Conservation (phyloP, 2,888 invertebrate species). For the Acleris literana region DNA sequence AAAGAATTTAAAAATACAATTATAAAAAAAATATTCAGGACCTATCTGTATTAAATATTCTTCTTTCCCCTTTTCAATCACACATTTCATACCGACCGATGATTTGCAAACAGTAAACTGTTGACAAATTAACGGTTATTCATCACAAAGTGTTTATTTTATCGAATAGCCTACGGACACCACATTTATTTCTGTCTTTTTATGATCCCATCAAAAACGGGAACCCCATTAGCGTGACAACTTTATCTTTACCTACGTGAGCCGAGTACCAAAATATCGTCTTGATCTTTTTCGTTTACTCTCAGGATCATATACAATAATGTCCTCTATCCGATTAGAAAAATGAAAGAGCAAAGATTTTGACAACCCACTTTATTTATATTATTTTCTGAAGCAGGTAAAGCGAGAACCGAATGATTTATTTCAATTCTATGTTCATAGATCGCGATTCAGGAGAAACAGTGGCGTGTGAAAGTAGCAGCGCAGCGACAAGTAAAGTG, state of each 20-base stretch:
- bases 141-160: conserved; percentile 67
- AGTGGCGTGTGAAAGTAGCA: background rate
- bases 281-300: conserved; percentile 11
- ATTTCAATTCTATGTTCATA: background rate
- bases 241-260: conserved; percentile 21
- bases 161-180: conserved; percentile 45
- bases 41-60: background rate
- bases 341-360: background rate
- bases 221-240: conserved; percentile 19
- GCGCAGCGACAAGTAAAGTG: conserved; percentile 43
- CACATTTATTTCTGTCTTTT: conserved; percentile 25
- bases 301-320: background rate
- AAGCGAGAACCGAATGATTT: background rate
- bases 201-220: conserved; percentile 25
- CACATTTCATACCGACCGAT: conserved; percentile 16
- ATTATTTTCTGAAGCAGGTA: background rate
- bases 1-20: too few species aligned
- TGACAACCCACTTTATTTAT: background rate
- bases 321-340: background rate
- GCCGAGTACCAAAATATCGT: conserved; percentile 7
- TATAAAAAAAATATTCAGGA: too few species aligned
- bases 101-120: conserved; percentile 47
- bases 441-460: background rate
- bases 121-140: conserved; percentile 69
- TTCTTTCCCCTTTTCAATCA: conserved; percentile 6